A percentile compares a stretch with the other conserved stretches of the same genome.
These are phyloP conservation scores for Drosophila nasuta DNA, from an alignment of 1,140 invertebrate species.

Conservation along the genomic window DNA sequence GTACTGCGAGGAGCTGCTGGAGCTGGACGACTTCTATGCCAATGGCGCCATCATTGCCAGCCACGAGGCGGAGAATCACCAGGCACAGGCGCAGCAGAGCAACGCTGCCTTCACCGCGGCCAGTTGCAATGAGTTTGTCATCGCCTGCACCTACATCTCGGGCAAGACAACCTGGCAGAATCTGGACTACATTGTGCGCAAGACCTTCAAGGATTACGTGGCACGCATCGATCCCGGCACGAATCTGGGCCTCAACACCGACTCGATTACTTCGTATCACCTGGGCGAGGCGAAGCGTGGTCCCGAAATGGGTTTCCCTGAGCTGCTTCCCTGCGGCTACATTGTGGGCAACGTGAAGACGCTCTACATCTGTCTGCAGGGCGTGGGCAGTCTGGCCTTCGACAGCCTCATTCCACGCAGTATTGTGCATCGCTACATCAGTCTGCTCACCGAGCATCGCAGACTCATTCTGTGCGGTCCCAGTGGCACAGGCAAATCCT, in stretches of 20 bases:
- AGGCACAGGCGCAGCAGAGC: conserved; percentile 80
- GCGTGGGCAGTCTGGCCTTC: conserved; percentile 96
- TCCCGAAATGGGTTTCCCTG: conserved; percentile 90
- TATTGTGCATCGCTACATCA: conserved; percentile 96
- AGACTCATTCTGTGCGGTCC: conserved; percentile 98
- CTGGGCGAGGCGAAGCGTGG: conserved; percentile 94
- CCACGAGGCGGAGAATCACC: conserved; percentile 84
- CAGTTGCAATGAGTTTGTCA: conserved; percentile 88
- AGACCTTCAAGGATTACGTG: conserved; percentile 98
- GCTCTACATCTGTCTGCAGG: conserved; percentile 93
- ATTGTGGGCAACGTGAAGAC: conserved; percentile 94
- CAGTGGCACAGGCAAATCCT: conserved; percentile 98
- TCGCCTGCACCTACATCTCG: conserved; percentile 95
- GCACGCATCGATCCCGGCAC: conserved; percentile 96
- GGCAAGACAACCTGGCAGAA: conserved; percentile 98
- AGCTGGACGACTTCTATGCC: conserved; percentile 86
- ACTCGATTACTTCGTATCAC: conserved; percentile 96
- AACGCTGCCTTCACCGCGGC: conserved; percentile 48
- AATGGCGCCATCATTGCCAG: conserved; percentile 67
- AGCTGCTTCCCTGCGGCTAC: conserved; percentile 96
- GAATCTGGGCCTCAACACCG: conserved; percentile 94
- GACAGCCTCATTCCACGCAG: conserved; percentile 98
- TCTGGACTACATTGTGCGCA: conserved; percentile 94
- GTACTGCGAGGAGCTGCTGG: conserved; percentile 88
- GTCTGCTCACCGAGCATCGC: conserved; percentile 95